Conservation (phyloP, 2,797 vertebrate species). For the Brachyalestes nurse region DNA sequence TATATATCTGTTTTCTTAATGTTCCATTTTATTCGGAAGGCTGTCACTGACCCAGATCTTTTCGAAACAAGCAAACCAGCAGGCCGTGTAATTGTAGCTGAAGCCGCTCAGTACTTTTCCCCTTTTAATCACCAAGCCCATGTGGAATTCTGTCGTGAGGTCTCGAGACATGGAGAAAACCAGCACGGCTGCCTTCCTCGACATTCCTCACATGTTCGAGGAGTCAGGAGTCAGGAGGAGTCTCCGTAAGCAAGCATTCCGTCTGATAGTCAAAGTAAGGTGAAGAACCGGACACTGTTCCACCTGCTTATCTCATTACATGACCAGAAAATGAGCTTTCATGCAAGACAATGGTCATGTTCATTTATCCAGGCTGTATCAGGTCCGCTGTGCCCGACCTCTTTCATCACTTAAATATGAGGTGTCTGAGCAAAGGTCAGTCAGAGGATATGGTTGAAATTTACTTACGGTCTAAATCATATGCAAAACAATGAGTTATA, state of each 20-base stretch:
- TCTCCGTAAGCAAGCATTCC: conserved; percentile 24
- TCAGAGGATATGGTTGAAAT: neutral
- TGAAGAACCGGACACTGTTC: neutral
- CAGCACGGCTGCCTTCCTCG: conserved; percentile 3
- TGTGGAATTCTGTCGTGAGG: conserved; percentile 51
- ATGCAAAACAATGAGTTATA: conserved; percentile 19
- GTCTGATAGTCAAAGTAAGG: conserved; percentile 7
- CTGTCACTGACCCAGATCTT: conserved; percentile 13
- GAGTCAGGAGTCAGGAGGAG: conserved; percentile 21
- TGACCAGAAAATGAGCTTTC: neutral
- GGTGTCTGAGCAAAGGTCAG: neutral
- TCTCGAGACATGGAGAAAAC: conserved; percentile 30
- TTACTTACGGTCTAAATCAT: neutral
- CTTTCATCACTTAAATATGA: neutral
- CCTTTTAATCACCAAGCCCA: conserved; percentile 31
- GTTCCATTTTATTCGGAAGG: conserved; percentile 14
- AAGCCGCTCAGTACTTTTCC: conserved; percentile 26
- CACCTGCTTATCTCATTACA: conserved; percentile 17
- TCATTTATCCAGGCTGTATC: neutral
- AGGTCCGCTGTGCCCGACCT: too few species aligned
- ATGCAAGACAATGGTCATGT: neutral
- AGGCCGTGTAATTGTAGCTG: conserved; percentile 13
- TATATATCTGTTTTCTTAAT: neutral
- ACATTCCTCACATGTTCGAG: conserved; percentile 55
- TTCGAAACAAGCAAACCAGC: conserved; percentile 6